Evolutionary conservation across 2,888 invertebrate species (phyloP).

Genomic region (Folsomia candida): DNA sequence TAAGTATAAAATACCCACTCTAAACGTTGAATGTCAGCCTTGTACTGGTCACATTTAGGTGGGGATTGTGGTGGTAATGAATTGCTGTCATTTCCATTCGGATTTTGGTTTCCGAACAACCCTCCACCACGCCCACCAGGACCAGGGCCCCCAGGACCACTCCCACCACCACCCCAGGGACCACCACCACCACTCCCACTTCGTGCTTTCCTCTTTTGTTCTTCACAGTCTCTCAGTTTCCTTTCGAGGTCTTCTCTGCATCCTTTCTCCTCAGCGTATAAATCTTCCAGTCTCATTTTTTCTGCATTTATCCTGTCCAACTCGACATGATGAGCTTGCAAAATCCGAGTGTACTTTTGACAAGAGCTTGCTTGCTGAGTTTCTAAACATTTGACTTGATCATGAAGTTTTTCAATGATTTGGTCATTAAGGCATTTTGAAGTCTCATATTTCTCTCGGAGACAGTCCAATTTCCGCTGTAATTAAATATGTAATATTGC

Average conservation of each 20-base stretch:
- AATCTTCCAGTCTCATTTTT: constrained; percentile 23
- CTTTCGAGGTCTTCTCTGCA: constrained; percentile 26
- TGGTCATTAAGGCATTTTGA: constrained; percentile 26
- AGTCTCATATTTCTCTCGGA: constrained; percentile 13
- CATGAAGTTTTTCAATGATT: constrained; percentile 31
- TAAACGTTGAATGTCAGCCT: not conserved
- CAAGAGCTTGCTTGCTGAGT: constrained; percentile 35
- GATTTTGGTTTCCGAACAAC: not conserved
- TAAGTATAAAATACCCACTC: no score
- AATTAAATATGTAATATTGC: constrained; percentile 5
- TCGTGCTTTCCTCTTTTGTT: constrained; percentile 8
- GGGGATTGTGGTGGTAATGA: not conserved
- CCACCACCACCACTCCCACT: constrained; percentile 10
- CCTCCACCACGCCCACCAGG: not conserved
- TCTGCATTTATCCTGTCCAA: constrained; percentile 38
- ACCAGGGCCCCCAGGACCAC: not conserved
- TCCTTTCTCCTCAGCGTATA: constrained; percentile 32
- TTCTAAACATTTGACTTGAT: constrained; percentile 28
- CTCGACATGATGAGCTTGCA: constrained; percentile 41
- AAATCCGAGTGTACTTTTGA: constrained; percentile 36
- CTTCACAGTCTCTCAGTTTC: constrained; percentile 20
- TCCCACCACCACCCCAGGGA: constrained; percentile 1
- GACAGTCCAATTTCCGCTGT: constrained; percentile 26
- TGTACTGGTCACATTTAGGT: not conserved
- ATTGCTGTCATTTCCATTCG: not conserved